phyloP scores from a whole-genome alignment of 2,888 invertebrate species.

The Pristionchus exspectatus region DNA sequence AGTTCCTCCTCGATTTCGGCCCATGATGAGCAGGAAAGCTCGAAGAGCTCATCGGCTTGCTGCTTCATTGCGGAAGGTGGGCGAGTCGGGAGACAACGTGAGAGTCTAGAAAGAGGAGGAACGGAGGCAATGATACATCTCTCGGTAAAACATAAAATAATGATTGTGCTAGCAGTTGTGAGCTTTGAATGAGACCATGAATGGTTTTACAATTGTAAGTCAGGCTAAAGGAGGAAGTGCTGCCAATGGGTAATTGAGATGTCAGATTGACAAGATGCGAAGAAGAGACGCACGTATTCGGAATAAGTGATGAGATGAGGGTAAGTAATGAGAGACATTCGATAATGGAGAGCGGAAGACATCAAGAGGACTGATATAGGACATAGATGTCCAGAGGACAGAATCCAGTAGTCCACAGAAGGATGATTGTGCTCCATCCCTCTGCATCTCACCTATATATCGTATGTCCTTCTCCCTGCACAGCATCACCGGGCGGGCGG shows the following conservation, averaged over 20 bases:
- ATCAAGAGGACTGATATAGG: no score
- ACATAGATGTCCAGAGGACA: no score
- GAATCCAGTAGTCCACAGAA: no score
- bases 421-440: no score
- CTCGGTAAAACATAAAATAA: no score
- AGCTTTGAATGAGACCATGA: no score
- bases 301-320: conserved; percentile 14
- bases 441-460: background rate
- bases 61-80: conserved; percentile 31
- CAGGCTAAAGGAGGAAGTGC: no score
- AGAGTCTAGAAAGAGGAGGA: background rate
- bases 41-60: conserved; percentile 7
- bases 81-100: background rate
- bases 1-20: conserved; percentile 30
- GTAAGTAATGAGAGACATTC: background rate
- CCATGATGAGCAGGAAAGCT: conserved; percentile 1
- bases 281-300: background rate
- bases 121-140: no score
- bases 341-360: background rate
- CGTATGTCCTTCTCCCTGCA: background rate
- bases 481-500: background rate
- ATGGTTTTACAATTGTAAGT: no score
- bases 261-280: background rate
- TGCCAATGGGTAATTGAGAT: background rate
- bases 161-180: no score